Evolutionary conservation across 1,140 invertebrate genomes (phyloP), one percentile per base, ranked within the genome.

Genomic region (Drosophila kurseongensis): DNA sequence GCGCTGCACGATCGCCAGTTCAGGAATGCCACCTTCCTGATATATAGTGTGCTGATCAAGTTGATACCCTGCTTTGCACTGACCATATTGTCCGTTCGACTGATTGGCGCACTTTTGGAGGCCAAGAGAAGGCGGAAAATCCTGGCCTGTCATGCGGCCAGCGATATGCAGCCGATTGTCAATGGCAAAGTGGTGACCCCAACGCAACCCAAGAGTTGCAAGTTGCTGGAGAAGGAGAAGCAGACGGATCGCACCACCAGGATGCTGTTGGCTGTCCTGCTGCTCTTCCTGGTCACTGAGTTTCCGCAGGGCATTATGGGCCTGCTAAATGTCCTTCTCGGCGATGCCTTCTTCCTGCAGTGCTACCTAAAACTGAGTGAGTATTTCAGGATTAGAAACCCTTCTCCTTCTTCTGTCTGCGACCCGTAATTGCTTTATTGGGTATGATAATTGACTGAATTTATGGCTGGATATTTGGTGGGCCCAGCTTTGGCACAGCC

Each of bases 211-310:
- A 92, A 93, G 66, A 94, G 93, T 54, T 91, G 92, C 50, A 92
- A 93, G 67, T 65, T 92, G 10, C 18, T 93, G 44, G 95, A 95
- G 68, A 95, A 95, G 67, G 95, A 95, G 62, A 94, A 95, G 48
- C 95, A 96, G 79, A 96, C 96, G 6, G 97, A 98, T 92, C 94
- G 97, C 18, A 99, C 98, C 0, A 99, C 98, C 0, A 94, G 95
- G 29, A 99, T 99, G 98, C 93, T 99, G 38, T 93, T 99, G 13
- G 97, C 97, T 0, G 96, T 99, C 0, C 94, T 99, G 0, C 94
- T 98, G 5, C 94, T 99, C 0, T 99, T 99, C 90, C 94, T 99
- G 1, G 94, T 96, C 44, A 97, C 96, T 0, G 96, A 97, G 91
- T 95, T 98, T 73, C 97, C 97, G 0, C 97, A 98, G 79, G 97